Conservation (phyloP, 2,113 vertebrate species). For the Sphaerodactylus townsendi region DNA sequence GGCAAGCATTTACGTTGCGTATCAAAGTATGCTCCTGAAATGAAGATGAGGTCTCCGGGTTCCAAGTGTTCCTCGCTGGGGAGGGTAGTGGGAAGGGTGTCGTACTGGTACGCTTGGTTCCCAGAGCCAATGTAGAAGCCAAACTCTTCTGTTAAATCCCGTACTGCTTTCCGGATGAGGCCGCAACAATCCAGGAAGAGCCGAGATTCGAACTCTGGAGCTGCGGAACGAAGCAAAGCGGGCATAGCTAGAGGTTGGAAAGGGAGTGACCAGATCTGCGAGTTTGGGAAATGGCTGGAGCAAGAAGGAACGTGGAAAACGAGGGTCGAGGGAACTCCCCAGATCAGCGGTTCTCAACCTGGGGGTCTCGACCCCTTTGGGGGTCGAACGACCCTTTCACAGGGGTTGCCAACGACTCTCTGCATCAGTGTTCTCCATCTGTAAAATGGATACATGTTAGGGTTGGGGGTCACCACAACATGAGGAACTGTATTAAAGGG, state of each 20-base stretch:
- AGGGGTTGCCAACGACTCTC: too few species aligned
- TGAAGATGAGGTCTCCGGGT: slow-evolving; percentile 43
- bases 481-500: too few species aligned
- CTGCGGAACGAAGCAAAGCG: neutral
- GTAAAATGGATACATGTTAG: too few species aligned
- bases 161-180: slow-evolving; percentile 18
- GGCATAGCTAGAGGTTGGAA: neutral
- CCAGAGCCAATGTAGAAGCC: slow-evolving; percentile 30
- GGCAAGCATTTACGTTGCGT: neutral
- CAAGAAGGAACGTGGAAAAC: too few species aligned
- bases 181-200: slow-evolving; percentile 48
- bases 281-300: too few species aligned
- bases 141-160: slow-evolving; percentile 24
- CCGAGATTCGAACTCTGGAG: slow-evolving; percentile 16
- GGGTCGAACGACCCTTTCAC: too few species aligned
- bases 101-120: slow-evolving; percentile 43
- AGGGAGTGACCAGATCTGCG: neutral
- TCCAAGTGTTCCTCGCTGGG: slow-evolving; percentile 18
- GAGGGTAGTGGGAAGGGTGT: slow-evolving; percentile 27
- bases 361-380: too few species aligned
- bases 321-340: too few species aligned
- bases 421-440: too few species aligned
- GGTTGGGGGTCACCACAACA: too few species aligned
- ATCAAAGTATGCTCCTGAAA: slow-evolving; percentile 37
- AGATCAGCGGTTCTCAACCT: too few species aligned